Evolutionary conservation across 2,888 invertebrate genomes (phyloP).

Genomic region (Neuroscelio doddi): DNA sequence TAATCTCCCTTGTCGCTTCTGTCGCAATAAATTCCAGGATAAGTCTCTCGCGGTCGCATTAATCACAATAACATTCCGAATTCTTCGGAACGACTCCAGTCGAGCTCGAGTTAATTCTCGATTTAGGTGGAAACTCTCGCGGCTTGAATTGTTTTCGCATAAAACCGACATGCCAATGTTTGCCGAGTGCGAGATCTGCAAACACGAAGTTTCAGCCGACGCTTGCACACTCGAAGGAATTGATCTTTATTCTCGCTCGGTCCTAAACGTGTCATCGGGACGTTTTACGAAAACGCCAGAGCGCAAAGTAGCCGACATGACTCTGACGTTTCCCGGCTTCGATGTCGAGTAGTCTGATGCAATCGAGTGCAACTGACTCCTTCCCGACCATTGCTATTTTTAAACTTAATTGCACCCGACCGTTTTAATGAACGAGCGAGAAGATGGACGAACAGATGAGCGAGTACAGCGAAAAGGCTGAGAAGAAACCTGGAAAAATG

Average conservation of each 20-base stretch:
- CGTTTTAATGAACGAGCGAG: constrained; percentile 66
- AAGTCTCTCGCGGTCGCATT: constrained; percentile 24
- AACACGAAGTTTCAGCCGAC: background rate
- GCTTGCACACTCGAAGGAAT: background rate
- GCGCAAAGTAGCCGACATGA: constrained; percentile 31
- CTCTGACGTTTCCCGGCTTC: constrained; percentile 57
- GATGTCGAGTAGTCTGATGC: constrained; percentile 63
- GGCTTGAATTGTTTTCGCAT: constrained; percentile 10
- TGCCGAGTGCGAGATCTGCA: background rate
- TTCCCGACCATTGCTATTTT: constrained; percentile 65
- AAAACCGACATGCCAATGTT: background rate
- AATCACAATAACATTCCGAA: constrained; percentile 7
- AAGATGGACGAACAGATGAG: constrained; percentile 52
- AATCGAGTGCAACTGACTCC: constrained; percentile 64
- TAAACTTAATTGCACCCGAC: constrained; percentile 68
- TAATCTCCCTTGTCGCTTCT: constrained; percentile 15
- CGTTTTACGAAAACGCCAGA: constrained; percentile 2
- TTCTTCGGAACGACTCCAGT: constrained; percentile 5
- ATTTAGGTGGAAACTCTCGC: constrained; percentile 9
- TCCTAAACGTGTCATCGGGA: constrained; percentile 28
- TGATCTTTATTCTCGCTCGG: constrained; percentile 6
- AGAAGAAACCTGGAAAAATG: constrained; percentile 16
- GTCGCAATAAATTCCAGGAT: constrained; percentile 24
- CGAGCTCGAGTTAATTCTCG: constrained; percentile 8
- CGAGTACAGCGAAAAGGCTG: constrained; percentile 9